A percentile compares a stretch with the other conserved stretches of the same genome.
These are phyloP conservation scores for Macaca nemestrina DNA, from an alignment of 2,113 vertebrate species.

Conservation along the genomic window DNA sequence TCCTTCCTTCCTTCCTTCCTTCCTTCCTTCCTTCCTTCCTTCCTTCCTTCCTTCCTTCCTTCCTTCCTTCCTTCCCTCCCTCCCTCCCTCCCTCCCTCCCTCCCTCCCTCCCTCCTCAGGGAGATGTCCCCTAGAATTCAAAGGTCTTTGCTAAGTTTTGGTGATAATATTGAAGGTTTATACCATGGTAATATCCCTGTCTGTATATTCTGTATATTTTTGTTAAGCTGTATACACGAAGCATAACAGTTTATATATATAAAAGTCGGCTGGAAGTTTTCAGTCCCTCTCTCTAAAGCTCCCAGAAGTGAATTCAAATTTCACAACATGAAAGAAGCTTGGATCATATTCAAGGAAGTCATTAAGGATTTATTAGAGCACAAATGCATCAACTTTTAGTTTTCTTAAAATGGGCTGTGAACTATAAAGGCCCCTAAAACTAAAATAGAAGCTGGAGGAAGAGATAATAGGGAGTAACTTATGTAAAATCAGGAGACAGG, in stretches of 20 bases:
- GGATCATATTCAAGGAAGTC: background rate
- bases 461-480: background rate
- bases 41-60: background rate
- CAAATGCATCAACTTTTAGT: background rate
- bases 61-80: background rate
- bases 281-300: background rate
- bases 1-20: background rate
- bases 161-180: slow-evolving; percentile 9
- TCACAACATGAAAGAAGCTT: background rate
- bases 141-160: background rate
- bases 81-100: background rate
- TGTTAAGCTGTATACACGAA: background rate
- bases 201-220: background rate
- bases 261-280: background rate
- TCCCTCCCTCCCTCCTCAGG: background rate
- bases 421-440: background rate
- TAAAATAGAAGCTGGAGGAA: background rate
- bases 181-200: background rate
- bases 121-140: background rate
- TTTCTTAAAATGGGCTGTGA: background rate
- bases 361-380: background rate
- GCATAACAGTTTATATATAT: background rate
- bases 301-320: slow-evolving; percentile 1
- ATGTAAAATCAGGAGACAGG: background rate
- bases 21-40: background rate